A percentile compares a stretch with the other conserved stretches of the same genome.
phyloP scores from a whole-genome alignment of 2,888 invertebrate species.

The Galerucella nymphaeae region DNA sequence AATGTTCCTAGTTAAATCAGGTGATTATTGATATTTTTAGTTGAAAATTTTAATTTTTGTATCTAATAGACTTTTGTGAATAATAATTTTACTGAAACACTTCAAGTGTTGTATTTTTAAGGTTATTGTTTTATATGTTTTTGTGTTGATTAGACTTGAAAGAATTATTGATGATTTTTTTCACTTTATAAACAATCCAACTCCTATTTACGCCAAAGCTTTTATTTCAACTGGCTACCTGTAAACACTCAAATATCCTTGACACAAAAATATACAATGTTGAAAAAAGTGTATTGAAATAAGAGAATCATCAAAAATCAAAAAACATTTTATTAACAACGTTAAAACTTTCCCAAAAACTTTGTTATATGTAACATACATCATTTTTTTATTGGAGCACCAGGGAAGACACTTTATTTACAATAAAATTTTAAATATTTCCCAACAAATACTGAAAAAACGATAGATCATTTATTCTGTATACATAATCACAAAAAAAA shows the following conservation, averaged over 20 bases:
- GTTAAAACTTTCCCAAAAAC: neutral
- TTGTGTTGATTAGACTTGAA: too few relatives aligned
- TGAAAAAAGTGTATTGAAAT: neutral
- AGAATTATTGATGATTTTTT: too few relatives aligned
- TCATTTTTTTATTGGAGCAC: neutral
- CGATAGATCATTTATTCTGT: neutral
- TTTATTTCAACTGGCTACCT: too few relatives aligned
- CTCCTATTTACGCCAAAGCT: too few relatives aligned
- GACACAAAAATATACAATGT: neutral
- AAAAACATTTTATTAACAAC: neutral
- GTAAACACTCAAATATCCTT: neutral
- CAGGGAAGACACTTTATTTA: neutral
- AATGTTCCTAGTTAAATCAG: too few relatives aligned
- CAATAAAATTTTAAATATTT: neutral
- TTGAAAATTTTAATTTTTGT: too few relatives aligned
- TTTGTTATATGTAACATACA: neutral
- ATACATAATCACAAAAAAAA: conserved; percentile 7
- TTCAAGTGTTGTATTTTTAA: too few relatives aligned
- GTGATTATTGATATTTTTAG: neutral
- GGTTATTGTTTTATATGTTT: too few relatives aligned
- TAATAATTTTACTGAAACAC: too few relatives aligned
- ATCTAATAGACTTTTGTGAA: too few relatives aligned
- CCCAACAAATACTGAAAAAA: too few relatives aligned
- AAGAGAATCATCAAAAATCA: neutral
- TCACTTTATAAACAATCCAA: too few relatives aligned